A percentile compares a stretch with the other conserved stretches of the same genome.
Evolutionary conservation across 2,888 invertebrate genomes (phyloP).

Genomic region (Pyrrhopygopsis socrates): DNA sequence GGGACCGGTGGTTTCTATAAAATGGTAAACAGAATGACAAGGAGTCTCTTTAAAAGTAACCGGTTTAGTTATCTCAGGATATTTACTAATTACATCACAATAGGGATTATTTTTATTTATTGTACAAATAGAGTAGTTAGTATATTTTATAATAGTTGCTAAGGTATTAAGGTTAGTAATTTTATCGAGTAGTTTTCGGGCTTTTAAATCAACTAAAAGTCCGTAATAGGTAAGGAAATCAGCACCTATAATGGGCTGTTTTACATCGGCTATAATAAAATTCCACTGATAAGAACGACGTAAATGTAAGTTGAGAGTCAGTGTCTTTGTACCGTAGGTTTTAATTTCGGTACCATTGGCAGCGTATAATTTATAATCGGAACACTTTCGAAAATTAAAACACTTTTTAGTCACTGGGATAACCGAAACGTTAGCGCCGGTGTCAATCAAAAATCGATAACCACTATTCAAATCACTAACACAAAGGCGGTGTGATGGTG

Average conservation of each 20-base stretch:
- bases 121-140: background rate
- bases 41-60: background rate
- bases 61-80: constrained; percentile 4
- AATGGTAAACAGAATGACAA: background rate
- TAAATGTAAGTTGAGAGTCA: constrained; percentile 54
- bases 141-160: background rate
- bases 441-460: constrained; percentile 63
- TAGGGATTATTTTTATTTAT: background rate
- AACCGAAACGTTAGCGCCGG: constrained; percentile 69
- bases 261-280: constrained; percentile 57
- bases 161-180: background rate
- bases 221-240: background rate
- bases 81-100: background rate
- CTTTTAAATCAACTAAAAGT: constrained; percentile 10
- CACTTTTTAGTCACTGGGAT: constrained; percentile 29
- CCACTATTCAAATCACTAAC: constrained; percentile 50
- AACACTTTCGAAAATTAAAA: background rate
- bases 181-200: background rate
- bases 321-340: constrained; percentile 51
- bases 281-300: constrained; percentile 40
- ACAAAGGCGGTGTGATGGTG: constrained; percentile 52
- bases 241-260: background rate
- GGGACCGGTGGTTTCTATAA: background rate
- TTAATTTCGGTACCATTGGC: too few relatives aligned
- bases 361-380: constrained; percentile 60